Conservation (phyloP, 2,797 vertebrate species). For the Anguilla anguilla region DNA sequence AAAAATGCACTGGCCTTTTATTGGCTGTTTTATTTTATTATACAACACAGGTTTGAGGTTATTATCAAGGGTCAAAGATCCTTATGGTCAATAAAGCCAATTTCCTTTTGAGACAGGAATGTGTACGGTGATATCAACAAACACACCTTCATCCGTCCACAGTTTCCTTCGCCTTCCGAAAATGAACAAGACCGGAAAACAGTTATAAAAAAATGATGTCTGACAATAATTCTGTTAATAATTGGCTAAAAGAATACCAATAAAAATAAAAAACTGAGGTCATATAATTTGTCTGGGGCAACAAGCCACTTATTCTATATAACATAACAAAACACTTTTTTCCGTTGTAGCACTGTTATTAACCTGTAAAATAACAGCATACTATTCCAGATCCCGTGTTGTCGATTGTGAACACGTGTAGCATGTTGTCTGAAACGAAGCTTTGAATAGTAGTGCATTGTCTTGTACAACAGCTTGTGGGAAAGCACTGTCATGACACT, state of each 20-base stretch:
- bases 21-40: neutral
- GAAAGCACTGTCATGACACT: neutral
- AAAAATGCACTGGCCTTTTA: neutral
- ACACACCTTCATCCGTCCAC: too few species aligned
- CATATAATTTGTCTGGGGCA: slow-evolving; percentile 16
- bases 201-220: neutral
- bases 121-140: neutral
- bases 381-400: neutral
- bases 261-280: neutral
- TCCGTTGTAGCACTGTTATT: neutral
- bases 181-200: neutral
- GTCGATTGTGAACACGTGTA: neutral
- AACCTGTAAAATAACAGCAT: neutral
- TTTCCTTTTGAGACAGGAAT: neutral
- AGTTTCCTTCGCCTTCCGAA: neutral
- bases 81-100: neutral
- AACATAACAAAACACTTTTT: neutral
- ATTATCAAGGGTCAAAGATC: neutral
- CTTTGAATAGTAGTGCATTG: neutral
- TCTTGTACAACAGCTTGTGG: neutral
- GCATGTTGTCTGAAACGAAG: neutral
- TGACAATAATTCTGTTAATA: slow-evolving; percentile 20
- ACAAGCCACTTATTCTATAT: neutral
- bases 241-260: neutral
- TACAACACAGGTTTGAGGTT: neutral